Base-by-base conservation (phyloP, 2,113 vertebrate genomes). In the Hystrix brachyura region DNA sequence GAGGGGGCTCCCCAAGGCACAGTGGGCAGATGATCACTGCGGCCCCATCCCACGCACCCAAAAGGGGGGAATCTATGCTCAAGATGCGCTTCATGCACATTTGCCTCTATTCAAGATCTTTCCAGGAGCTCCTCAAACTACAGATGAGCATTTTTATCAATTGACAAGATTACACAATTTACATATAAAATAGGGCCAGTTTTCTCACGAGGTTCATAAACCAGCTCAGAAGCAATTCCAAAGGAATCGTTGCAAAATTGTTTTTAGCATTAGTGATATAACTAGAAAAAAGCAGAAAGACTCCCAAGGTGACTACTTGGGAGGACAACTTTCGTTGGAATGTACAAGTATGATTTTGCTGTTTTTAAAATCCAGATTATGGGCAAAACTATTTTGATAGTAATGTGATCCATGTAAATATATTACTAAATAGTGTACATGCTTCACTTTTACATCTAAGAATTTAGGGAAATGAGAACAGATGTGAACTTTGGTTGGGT, bases 91-190 rank as follows among this genome's bases (percentile, higher is more conserved):
- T 88, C 65, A 15, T 29, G 84, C 69, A 13, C 32, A 38, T 55
- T 79, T 57, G 60, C 86, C 88, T 91, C 92, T 59, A 46, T 80
- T 92, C 34, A 25, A 90, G 78, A 79, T 94, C 65, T 96, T 95
- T 90, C 74, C 48, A 84, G 92, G 74, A 92, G 89, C 88, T 79
- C 95, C 87, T 97, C 85, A 97, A 98, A 93, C 78, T 96, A 79
- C 21, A 85, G 92, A 94, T 80, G 72, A 97, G 87, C 51, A 18
- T 87, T 90, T 78, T 72, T 85, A 89, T 90, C 92, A 96, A 97
- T 92, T 87, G 95, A 95, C 90, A 84, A 97, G 94, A 97, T 96
- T 94, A 90, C 48, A 94, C 96, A 94, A 97, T 98, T 97, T 97
- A 94, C 95, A 94, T 94, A 90, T 95, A 91, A 96, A 97, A 97